Conservation (phyloP, 37 sponge, comb jelly and placozoan species). For the Ephydatia muelleri region DNA sequence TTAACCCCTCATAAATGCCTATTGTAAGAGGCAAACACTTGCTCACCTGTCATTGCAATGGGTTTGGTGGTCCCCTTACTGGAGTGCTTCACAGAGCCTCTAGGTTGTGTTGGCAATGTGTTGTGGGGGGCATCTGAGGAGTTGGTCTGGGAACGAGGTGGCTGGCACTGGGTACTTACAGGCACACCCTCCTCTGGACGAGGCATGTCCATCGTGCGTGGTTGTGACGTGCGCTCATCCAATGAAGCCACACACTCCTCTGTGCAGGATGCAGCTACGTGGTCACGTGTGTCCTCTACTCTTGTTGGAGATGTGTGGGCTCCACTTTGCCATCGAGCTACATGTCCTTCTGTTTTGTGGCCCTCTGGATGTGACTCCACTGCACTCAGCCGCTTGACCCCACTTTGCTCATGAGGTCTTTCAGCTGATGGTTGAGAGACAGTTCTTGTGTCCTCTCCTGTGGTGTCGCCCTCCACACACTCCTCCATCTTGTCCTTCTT, state of each 20-base stretch:
- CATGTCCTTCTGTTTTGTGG: not conserved
- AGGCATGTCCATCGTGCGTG: not conserved
- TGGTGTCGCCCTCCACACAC: not conserved
- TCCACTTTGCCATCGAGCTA: no score
- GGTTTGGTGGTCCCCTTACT: conserved; percentile 45
- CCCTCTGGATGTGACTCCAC: not conserved
- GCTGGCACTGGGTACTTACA: not conserved
- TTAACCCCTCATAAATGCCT: no score
- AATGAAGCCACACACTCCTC: no score
- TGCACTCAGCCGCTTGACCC: not conserved
- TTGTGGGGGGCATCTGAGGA: not conserved
- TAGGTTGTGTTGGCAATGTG: not conserved
- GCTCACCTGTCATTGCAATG: conserved; percentile 42
- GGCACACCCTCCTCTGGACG: no score
- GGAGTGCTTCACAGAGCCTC: not conserved
- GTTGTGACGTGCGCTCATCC: not conserved
- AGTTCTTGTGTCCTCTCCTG: not conserved
- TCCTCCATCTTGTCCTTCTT: not conserved
- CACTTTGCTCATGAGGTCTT: no score
- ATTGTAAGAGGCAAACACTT: not conserved
- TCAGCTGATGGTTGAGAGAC: no score
- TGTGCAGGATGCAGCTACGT: no score
- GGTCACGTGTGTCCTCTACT: no score
- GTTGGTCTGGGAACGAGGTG: not conserved
- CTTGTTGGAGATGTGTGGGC: no score